phyloP scores from a whole-genome alignment of 2,113 vertebrate genomes.

The Xenopus tropicalis region UCB_Xtro_10.0 CM004445.2:11564001-11564500 shows the following conservation, averaged over 20 bases:
- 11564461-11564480: slow-evolving; percentile 26
- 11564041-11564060: too few species aligned
- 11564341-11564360: slow-evolving; percentile 4
- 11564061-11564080: too few species aligned
- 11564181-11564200: slow-evolving; percentile 22
- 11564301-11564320: slow-evolving; percentile 27
- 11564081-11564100: too few species aligned
- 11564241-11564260: slow-evolving; percentile 6
- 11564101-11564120: not conserved
- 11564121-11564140: slow-evolving; percentile 2
- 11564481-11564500: slow-evolving; percentile 3
- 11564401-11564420: not conserved
- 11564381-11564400: not conserved
- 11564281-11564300: slow-evolving; percentile 15
- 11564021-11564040: too few species aligned
- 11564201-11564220: slow-evolving; percentile 30
- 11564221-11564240: slow-evolving; percentile 32
- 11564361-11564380: slow-evolving; percentile 20
- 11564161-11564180: slow-evolving; percentile 29
- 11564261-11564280: slow-evolving; percentile 6
- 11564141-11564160: slow-evolving; percentile 26
- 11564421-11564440: slow-evolving; percentile 20
- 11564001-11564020: too few species aligned
- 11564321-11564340: slow-evolving; percentile 13
- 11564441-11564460: slow-evolving; percentile 23